A percentile compares a stretch with the other conserved stretches of the same genome.
Conservation (phyloP, 2,888 invertebrate genomes). For the Sinopyrophorus schimmeli region DNA sequence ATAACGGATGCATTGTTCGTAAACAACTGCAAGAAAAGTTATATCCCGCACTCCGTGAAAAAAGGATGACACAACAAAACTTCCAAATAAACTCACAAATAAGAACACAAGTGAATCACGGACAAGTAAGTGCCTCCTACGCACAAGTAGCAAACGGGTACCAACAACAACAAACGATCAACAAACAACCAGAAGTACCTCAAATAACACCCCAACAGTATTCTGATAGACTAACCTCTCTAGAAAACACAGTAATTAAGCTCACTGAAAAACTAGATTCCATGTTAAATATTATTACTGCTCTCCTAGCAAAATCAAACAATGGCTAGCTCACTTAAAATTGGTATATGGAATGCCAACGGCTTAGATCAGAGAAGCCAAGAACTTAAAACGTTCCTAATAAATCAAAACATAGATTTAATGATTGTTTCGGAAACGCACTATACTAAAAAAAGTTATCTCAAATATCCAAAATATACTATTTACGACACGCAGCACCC, state of each 20-base stretch:
- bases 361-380: slow-evolving; percentile 11
- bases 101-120: too few relatives aligned
- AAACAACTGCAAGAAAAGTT: not conserved
- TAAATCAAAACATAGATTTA: slow-evolving; percentile 9
- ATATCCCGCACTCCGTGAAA: slow-evolving; percentile 8
- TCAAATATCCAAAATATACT: slow-evolving; percentile 1
- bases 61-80: slow-evolving; percentile 16
- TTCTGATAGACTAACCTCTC: slow-evolving; percentile 2
- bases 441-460: slow-evolving; percentile 11
- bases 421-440: slow-evolving; percentile 14
- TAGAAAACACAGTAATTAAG: slow-evolving; percentile 11
- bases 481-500: slow-evolving; percentile 10
- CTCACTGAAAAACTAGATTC: slow-evolving; percentile 5
- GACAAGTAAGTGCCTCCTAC: slow-evolving; percentile 1
- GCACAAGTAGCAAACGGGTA: too few relatives aligned
- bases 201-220: not conserved
- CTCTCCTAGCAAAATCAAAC: slow-evolving; percentile 4
- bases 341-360: slow-evolving; percentile 13
- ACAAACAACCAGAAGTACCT: too few relatives aligned
- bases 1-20: slow-evolving; percentile 9
- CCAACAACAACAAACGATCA: too few relatives aligned
- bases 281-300: slow-evolving; percentile 13
- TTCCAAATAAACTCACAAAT: too few relatives aligned
- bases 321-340: slow-evolving; percentile 14
- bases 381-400: slow-evolving; percentile 11